Evolutionary conservation across 2,888 invertebrate genomes (phyloP).

Genomic region (Ormyrus labotus): DNA sequence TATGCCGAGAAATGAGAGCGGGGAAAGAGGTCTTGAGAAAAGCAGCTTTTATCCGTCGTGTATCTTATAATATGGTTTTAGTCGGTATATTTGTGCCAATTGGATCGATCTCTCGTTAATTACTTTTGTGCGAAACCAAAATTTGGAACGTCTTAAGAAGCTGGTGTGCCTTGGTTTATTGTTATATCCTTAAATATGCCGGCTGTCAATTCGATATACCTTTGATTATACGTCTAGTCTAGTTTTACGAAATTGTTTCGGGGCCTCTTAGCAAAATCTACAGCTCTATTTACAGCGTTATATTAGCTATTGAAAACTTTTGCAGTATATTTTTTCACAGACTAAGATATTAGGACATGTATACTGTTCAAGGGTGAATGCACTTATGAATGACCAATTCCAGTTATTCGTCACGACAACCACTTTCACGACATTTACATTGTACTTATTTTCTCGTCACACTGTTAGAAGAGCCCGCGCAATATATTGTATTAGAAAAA

Average conservation of each 20-base stretch:
- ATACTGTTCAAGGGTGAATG: constrained; percentile 45
- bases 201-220: not conserved
- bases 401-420: constrained; percentile 29
- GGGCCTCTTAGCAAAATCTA: constrained; percentile 19
- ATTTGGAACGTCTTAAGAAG: not conserved
- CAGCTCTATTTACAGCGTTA: constrained; percentile 37
- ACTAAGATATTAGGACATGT: constrained; percentile 3
- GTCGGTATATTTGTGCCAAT: constrained; percentile 29
- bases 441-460: not conserved
- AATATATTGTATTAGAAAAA: not conserved
- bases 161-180: not conserved
- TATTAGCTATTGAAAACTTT: not conserved
- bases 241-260: not conserved
- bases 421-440: constrained; percentile 36
- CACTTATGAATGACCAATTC: constrained; percentile 53
- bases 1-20: not conserved
- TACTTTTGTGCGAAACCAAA: not conserved
- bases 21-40: not conserved
- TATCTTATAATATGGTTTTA: not conserved
- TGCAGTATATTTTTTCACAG: not conserved
- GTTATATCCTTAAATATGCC: constrained; percentile 6
- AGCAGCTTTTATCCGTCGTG: not conserved
- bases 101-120: constrained; percentile 30
- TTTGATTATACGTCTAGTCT: not conserved
- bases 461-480: constrained; percentile 14